Percentiles rank a stretch among this genome's conserved stretches.
These are phyloP conservation scores for Drosophila littoralis DNA, from an alignment of 1,140 invertebrate genomes.

Conservation along the genomic window DNA sequence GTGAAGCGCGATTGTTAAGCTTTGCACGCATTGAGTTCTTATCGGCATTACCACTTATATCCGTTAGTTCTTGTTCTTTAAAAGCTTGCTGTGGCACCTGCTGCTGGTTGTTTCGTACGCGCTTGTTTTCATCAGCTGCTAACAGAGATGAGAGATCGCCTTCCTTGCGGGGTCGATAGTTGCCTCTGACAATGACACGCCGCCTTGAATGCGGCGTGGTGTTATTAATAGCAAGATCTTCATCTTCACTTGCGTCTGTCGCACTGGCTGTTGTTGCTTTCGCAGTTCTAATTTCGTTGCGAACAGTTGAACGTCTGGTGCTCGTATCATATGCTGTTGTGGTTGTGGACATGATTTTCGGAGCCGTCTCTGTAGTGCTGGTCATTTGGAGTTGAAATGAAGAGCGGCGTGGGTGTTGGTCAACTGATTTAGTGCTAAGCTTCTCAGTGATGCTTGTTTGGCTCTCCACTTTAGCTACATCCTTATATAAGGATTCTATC, in stretches of 20 bases:
- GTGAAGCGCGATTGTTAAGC: neutral
- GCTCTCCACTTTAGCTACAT: neutral
- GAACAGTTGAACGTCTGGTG: slow-evolving; percentile 16
- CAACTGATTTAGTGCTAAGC: neutral
- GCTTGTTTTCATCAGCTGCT: slow-evolving; percentile 61
- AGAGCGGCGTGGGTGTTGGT: neutral
- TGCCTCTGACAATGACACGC: slow-evolving; percentile 58
- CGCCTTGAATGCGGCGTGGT: slow-evolving; percentile 35
- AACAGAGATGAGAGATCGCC: slow-evolving; percentile 69
- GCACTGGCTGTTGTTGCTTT: slow-evolving; percentile 6
- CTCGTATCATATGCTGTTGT: slow-evolving; percentile 1
- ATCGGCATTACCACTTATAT: neutral
- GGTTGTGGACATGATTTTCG: slow-evolving; percentile 8
- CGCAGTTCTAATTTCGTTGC: slow-evolving; percentile 23
- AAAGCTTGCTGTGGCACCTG: slow-evolving; percentile 1
- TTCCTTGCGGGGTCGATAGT: slow-evolving; percentile 59
- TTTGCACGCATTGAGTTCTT: neutral
- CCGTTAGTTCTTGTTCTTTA: neutral
- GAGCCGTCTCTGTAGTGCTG: neutral
- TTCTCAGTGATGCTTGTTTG: slow-evolving; percentile 3
- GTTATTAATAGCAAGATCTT: neutral
- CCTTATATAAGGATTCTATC: neutral
- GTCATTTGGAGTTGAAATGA: neutral
- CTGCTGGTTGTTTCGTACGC: slow-evolving; percentile 12
- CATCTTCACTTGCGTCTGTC: neutral